Base-by-base conservation (phyloP, 2,797 vertebrate genomes). In the Sebastiscus albofasciatus region DNA sequence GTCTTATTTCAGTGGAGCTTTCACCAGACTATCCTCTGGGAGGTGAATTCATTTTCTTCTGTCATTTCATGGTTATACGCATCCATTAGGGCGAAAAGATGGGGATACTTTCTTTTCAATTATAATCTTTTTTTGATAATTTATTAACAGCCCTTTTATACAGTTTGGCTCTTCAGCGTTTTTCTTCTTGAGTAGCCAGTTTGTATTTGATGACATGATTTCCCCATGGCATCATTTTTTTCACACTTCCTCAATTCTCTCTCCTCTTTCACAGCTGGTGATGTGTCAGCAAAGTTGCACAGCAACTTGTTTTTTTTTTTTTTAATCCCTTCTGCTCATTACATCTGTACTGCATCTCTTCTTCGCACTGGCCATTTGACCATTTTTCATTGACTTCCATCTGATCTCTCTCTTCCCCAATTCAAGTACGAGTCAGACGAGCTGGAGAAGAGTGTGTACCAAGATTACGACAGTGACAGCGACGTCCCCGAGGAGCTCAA, bases 401-500 rank as follows among this genome's bases (percentile, higher is more conserved):
- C 67, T 77, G 10, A 49, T 72, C 22, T 75, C 31, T 73, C 13
- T 46, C 29, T 60, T 54, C 26, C 7, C 22, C 4, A 0, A 71
- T 54, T 72, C 39, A 80, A 99, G 98, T 99, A 99, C 59, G 98
- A 99, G 86, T 99, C 99, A 0, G 99, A 99, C n/a, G 98, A 99
- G 89, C 96, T 98, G 91, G 99, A 99, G 87, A 99, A 99, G 94
- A 97, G 95, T 10, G 97, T 97, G 0, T 99, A 99, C 90, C 99
- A 99, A 88, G 98, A 99, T 24, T 99, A 99, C 20, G 98, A 99
- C 92, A 99, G 99, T 0, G 99, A 99, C 93, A 99, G 98, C 3
- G 99, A 99, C 6, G 98, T 99, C 73, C 95, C 99, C 0, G 99
- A 99, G 67, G 99, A 99, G 74, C 92, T 99, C 27, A 99, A 99